Conservation (phyloP, 2,113 vertebrate species). For the Eupsittula cactorum region DNA sequence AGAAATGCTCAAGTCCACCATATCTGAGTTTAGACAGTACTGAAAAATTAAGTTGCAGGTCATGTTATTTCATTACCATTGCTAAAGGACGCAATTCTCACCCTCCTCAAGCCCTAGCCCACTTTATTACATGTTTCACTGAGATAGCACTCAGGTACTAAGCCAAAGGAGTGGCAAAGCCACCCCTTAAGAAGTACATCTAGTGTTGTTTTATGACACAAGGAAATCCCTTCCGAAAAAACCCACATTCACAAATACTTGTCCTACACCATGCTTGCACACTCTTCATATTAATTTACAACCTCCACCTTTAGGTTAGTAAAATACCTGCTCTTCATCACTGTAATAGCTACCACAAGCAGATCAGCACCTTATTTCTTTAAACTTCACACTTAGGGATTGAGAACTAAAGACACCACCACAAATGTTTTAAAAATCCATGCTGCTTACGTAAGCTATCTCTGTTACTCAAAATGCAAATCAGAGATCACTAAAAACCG, state of each 20-base stretch:
- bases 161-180: background rate
- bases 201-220: background rate
- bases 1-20: background rate
- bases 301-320: background rate
- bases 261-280: background rate
- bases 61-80: background rate
- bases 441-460: background rate
- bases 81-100: background rate
- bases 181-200: background rate
- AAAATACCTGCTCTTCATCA: background rate
- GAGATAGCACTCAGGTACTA: background rate
- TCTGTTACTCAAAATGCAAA: background rate
- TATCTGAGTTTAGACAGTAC: background rate
- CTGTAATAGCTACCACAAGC: background rate
- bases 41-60: background rate
- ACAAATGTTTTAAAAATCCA: background rate
- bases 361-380: background rate
- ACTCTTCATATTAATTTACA: background rate
- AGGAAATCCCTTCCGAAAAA: background rate
- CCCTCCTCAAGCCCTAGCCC: background rate
- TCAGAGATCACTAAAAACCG: background rate
- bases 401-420: background rate
- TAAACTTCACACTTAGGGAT: background rate
- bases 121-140: background rate
- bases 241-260: background rate